Base-by-base conservation (phyloP, 1,140 invertebrate species). In the Capitella teleta region DNA sequence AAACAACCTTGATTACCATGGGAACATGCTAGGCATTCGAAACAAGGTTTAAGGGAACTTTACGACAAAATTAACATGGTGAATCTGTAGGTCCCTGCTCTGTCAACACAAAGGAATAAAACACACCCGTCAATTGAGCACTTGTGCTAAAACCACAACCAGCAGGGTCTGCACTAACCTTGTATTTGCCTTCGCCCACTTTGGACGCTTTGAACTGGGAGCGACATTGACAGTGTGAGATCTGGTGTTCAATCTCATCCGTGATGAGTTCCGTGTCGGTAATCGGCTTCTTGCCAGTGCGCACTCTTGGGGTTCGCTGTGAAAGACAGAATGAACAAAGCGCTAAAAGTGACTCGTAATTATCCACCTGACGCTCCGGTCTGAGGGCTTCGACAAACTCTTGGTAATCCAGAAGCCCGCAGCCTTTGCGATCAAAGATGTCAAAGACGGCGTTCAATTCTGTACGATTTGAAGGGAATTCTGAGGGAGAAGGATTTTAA, bases 391-490 rank as follows among this genome's bases (percentile, higher is more conserved):
- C 92, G 52, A 98, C 93, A 71, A 98, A 98, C 72, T 98, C 92
- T 71, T 95, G 92, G 83, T 94, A 95, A 67, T 96, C 91, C 57
- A 99, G 95, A 56, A 89, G 77, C 40, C 91, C 92, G 67, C 87
- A 82, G 51, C 84, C 83, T 62, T 93, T 87, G 57, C 86, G 82
- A 76, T 98, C 94, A 68, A 99, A 98, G 57, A 96, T 82, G 74
- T 98, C 91, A 2, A 94, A 94, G 3, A 98, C 95, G 32, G 90
- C 88, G 63, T 90, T 89, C 86, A 99, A 93, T 77, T 98, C 95
- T 62, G 97, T 76, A 14, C 86, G 82, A 51, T 87, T 94, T 2
- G 93, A 97, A 59, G 93, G 90, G 74, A 98, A 98, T 82, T 94
- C 88, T 93, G 68, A 24, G 68, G 66, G 57, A 28, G 42, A 24